phyloP scores from a whole-genome alignment of 2,797 vertebrate genomes.

The Sciurus carolinensis region DNA sequence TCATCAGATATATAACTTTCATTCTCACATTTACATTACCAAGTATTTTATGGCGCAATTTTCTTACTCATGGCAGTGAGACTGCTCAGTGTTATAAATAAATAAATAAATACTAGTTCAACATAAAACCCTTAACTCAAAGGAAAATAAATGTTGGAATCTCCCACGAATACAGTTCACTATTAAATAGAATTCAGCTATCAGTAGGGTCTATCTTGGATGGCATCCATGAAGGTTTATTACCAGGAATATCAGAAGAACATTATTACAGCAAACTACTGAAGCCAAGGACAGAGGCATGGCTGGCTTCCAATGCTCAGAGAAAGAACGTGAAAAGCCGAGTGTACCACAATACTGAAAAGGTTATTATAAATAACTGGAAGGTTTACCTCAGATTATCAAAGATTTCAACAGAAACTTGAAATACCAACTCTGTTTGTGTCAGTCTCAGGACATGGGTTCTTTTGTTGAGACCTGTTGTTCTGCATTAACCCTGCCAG shows the following conservation, averaged over 20 bases:
- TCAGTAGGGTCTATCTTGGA: constrained; percentile 47
- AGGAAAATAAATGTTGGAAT: constrained; percentile 40
- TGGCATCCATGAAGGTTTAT: constrained; percentile 60
- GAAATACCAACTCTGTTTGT: constrained; percentile 34
- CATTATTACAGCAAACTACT: constrained; percentile 56
- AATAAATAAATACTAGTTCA: constrained; percentile 58
- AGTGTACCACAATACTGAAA: constrained; percentile 56
- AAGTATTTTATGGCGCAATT: constrained; percentile 79
- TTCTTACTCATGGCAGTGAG: constrained; percentile 65
- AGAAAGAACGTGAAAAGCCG: constrained; percentile 43
- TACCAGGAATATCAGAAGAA: constrained; percentile 62
- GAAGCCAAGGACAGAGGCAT: constrained; percentile 56
- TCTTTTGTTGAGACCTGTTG: constrained; percentile 7
- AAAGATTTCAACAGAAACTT: constrained; percentile 56
- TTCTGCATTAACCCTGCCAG: not conserved
- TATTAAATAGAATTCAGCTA: constrained; percentile 52
- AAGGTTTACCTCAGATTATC: constrained; percentile 57
- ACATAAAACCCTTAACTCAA: constrained; percentile 49
- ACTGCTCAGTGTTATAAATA: constrained; percentile 63
- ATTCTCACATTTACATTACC: constrained; percentile 79
- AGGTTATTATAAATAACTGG: constrained; percentile 57
- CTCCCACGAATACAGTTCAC: constrained; percentile 51
- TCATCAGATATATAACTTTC: constrained; percentile 66
- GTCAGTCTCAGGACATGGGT: not conserved
- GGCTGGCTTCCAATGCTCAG: constrained; percentile 2